Conservation (phyloP, 2,113 vertebrate genomes). For the Verasper variegatus region DNA sequence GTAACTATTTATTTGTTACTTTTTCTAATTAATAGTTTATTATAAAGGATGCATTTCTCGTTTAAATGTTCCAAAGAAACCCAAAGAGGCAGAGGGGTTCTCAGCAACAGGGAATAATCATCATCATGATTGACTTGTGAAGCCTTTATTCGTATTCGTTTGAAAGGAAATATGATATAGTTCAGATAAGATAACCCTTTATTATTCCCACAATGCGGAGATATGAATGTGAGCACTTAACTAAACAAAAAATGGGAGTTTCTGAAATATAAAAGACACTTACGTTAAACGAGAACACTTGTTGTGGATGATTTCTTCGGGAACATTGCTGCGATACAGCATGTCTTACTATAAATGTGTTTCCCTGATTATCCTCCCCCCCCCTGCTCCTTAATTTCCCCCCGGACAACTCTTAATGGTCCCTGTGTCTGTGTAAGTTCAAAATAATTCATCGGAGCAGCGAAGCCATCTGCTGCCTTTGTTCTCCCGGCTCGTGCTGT, state of each 20-base stretch:
- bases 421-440: slow-evolving; percentile 53
- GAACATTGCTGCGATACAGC: not conserved
- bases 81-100: too few relatives aligned
- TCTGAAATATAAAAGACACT: not conserved
- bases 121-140: too few relatives aligned
- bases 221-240: not conserved
- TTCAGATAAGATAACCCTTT: not conserved
- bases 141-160: too few relatives aligned
- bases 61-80: too few relatives aligned
- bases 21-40: too few relatives aligned
- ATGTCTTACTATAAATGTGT: not conserved
- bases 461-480: slow-evolving; percentile 83
- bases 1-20: too few relatives aligned
- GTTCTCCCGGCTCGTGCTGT: slow-evolving; percentile 83
- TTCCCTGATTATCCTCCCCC: slow-evolving; percentile 25
- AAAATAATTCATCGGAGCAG: slow-evolving; percentile 65
- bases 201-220: too few relatives aligned
- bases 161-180: too few relatives aligned
- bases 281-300: not conserved
- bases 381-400: slow-evolving; percentile 42
- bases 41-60: too few relatives aligned
- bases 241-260: not conserved
- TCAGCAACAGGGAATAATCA: too few relatives aligned
- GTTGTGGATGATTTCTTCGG: not conserved
- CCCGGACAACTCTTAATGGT: slow-evolving; percentile 55